Evolutionary conservation across 2,113 vertebrate species (phyloP).

Genomic region (Megaptera novaeangliae): DNA sequence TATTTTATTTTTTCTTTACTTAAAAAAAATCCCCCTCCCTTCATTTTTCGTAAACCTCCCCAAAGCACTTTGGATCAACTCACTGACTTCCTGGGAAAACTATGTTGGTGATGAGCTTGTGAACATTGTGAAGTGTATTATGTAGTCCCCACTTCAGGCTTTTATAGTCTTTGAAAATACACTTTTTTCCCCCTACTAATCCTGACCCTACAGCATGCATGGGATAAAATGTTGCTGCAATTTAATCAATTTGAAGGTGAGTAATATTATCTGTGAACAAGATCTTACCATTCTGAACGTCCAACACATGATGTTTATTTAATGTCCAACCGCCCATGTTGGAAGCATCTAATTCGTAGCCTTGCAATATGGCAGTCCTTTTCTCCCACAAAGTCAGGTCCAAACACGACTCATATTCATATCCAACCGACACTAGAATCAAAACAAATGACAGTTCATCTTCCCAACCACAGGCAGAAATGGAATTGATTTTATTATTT

Average conservation of each 20-base stretch:
- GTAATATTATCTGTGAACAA: neutral
- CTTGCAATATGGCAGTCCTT: conserved; percentile 91
- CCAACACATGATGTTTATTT: conserved; percentile 95
- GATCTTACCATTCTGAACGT: conserved; percentile 93
- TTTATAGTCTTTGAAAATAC: neutral
- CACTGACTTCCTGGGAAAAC: neutral
- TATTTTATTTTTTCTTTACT: neutral
- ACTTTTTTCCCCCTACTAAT: neutral
- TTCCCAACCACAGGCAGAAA: neutral
- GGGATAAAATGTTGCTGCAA: neutral
- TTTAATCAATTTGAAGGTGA: neutral
- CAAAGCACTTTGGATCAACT: neutral
- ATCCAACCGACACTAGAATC: conserved; percentile 94
- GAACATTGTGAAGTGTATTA: neutral
- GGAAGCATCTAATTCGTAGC: conserved; percentile 95
- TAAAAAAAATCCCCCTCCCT: neutral
- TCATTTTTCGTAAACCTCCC: neutral
- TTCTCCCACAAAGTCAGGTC: conserved; percentile 98
- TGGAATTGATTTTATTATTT: neutral
- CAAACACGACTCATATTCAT: conserved; percentile 96
- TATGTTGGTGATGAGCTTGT: neutral
- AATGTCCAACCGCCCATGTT: conserved; percentile 97
- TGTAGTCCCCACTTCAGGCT: neutral
- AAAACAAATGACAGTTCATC: conserved; percentile 38
- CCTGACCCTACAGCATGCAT: neutral